Percentiles rank a stretch among this genome's conserved stretches.
Evolutionary conservation across 2,113 vertebrate species (phyloP).

Genomic region (Tichodroma muraria): DNA sequence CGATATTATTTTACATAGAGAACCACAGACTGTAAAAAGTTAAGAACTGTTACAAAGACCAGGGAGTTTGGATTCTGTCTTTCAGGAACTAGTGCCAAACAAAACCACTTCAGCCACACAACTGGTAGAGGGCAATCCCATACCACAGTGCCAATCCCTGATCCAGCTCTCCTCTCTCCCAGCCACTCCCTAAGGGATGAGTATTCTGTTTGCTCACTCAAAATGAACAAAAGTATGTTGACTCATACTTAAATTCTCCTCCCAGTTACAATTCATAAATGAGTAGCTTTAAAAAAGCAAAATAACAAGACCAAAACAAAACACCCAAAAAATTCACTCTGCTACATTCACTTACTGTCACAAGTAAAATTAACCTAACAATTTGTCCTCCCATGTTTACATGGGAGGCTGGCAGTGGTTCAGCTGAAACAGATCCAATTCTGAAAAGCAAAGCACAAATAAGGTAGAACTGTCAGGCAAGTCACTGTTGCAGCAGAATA

Average conservation of each 20-base stretch:
- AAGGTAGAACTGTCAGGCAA: background rate
- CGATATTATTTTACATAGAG: background rate
- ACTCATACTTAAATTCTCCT: background rate
- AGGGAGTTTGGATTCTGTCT: background rate
- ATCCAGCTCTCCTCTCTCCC: background rate
- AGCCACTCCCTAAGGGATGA: background rate
- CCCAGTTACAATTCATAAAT: background rate
- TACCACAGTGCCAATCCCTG: background rate
- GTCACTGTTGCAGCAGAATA: background rate
- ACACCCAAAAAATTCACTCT: background rate
- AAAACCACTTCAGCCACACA: background rate
- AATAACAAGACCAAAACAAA: background rate
- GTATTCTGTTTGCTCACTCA: background rate
- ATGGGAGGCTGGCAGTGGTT: background rate
- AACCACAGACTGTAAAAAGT: background rate
- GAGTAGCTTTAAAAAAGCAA: background rate
- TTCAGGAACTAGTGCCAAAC: background rate
- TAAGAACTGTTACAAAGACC: background rate
- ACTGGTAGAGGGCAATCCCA: background rate
- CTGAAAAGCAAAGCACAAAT: background rate
- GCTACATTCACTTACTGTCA: background rate
- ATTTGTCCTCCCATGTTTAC: conserved; percentile 9
- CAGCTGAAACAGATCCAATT: conserved; percentile 8
- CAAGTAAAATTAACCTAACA: background rate
- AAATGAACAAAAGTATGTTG: background rate